Evolutionary conservation across 2,888 invertebrate species (phyloP), one percentile per base, ranked within the genome.

Genomic region (Operophtera brumata): DNA sequence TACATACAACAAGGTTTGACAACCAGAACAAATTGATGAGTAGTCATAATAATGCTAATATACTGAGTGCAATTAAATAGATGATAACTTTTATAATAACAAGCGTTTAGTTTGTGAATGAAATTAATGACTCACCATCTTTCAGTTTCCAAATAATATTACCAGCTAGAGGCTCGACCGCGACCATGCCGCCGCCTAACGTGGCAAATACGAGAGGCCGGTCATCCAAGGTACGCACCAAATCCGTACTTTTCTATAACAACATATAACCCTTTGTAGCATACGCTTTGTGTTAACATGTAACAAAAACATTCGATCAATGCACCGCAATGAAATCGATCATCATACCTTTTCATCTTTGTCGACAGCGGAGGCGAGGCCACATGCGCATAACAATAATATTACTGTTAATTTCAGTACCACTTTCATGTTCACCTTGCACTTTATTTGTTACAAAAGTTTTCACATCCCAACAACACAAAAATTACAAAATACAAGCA

Each of bases 161-260:
- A 55, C 99, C 99, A 49, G 96, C 94, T 64, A 93, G 88, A 66
- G 95, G 95, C 74, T 97, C 96, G 43, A 99, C 92, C n/a, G 97
- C 98, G 65, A 96, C 94, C 75, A 99, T 93, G 61, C 95, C 94
- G 65, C 99, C 99, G 77, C 97, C 97, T 67, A 99, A 91, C 42
- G 99, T 99, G 40, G 98, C 97, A 75, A 98, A 95, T 60, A 99
- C 92, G 67, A 99, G 85, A 39, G 96, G 90, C 63, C 95, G 92
- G 73, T 94, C 94, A 77, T 94, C 93, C 41, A 85, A 73, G 68
- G 93, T 93, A 59, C 93, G 90, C 40, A 94, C 93, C 68, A 94
- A 75, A 71, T 94, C 94, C 5, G 94, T 94, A 70, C 84, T 92
- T 65, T 89, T 91, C 91, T 90, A 78, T 43, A 85, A 82, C 71